Conservation (phyloP, 2,888 invertebrate species). For the Harpalus rufipes region DNA sequence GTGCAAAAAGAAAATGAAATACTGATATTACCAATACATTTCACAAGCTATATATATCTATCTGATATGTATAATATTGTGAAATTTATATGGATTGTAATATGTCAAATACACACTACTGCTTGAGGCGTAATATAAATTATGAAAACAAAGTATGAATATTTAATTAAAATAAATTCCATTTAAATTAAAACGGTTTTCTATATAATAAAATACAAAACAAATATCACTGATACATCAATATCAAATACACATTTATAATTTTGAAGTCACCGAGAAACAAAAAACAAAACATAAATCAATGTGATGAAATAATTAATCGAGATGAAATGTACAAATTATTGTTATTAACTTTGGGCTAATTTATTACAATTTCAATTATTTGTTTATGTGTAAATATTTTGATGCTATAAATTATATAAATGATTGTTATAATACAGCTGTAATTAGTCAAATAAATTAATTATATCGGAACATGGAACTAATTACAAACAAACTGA, state of each 20-base stretch:
- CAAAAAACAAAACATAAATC: background rate
- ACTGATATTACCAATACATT: too few species aligned
- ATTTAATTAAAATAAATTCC: too few species aligned
- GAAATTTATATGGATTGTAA: too few species aligned
- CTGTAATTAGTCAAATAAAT: slow-evolving; percentile 5
- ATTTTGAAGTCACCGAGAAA: background rate
- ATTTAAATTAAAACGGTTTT: background rate
- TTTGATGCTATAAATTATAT: slow-evolving; percentile 1
- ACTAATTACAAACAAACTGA: background rate
- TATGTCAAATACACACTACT: too few species aligned
- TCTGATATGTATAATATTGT: too few species aligned
- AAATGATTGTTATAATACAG: slow-evolving; percentile 6
- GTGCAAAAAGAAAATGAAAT: too few species aligned
- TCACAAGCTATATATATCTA: too few species aligned
- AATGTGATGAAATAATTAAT: slow-evolving; percentile 1
- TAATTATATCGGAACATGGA: slow-evolving; percentile 8
- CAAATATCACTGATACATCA: background rate
- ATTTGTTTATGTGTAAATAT: slow-evolving; percentile 8
- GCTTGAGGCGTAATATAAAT: too few species aligned
- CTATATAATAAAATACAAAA: background rate
- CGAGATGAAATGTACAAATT: background rate
- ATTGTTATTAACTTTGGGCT: background rate
- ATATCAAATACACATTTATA: background rate
- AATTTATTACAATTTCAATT: background rate
- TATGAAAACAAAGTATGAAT: too few species aligned